Base-by-base conservation (phyloP, 2,888 invertebrate species). In the Drosophila recens region DNA sequence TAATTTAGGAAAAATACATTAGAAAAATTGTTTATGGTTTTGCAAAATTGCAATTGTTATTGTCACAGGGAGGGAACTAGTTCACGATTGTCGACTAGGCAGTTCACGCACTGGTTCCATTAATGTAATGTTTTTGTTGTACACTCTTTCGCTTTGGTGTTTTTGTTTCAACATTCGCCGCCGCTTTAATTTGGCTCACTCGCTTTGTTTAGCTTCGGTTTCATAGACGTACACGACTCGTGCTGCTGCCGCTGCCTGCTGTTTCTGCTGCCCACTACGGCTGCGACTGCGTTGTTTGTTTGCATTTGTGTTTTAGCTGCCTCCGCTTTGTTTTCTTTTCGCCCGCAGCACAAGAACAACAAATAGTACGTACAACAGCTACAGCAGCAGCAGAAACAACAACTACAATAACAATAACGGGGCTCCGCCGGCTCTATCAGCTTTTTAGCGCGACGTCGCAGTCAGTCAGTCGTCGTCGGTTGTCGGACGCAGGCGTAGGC, bases 301-400 rank as follows among this genome's bases (percentile, higher is more conserved):
- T 87, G 83, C 79, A 70, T 80, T 83, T 86, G 83, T 84, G 82
- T 83, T 83, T 83, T 84, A 87, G 82, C 73, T 81, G 80, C 70
- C 70, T 79, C 42, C 73, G 74, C 73, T 78, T 75, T 79, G 81
- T 81, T 79, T 73, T 75, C 75, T 65, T 71, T 74, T 64, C 75
- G 66, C 75, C 68, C 76, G 76, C 78, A 76, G 76, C 78, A 63
- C 78, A 76, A 73, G 63, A 76, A 69, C 69, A 76, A 76, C 76
- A 77, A 76, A 76, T 77, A 76, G 61, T 61, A 67, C 72, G 42
- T 58, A 56, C 52, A 54, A 57, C 67, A 62, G 27, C 68, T 42
- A 42, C 59, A 40, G 27, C 59, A 57, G 27, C 59, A 57, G 36
- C 71, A 58, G 45, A 53, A 58, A 13, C 56, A 53, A 13, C 49